Evolutionary conservation across 2,888 invertebrate species (phyloP).

Genomic region (Leucania comma): DNA sequence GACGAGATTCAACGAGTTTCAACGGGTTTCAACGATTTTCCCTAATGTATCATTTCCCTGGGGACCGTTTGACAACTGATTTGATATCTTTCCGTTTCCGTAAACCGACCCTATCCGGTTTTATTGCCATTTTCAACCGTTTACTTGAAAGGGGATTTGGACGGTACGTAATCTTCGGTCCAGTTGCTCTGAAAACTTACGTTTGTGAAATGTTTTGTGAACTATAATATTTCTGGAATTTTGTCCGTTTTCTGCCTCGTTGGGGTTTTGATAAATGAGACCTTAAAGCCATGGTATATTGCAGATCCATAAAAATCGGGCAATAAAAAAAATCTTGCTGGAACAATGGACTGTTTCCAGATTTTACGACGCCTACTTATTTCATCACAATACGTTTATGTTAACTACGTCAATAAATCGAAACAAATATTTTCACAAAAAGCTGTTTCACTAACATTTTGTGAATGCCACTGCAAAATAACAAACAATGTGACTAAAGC

Average conservation of each 20-base stretch:
- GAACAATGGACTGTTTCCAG: not conserved
- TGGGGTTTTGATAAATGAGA: not conserved
- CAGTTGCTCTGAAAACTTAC: slow-evolving; percentile 10
- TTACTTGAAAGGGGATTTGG: slow-evolving; percentile 39
- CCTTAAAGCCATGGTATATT: not conserved
- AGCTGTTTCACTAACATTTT: slow-evolving; percentile 7
- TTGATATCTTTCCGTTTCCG: slow-evolving; percentile 57
- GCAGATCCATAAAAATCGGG: not conserved
- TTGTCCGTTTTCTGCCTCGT: not conserved
- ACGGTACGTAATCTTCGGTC: slow-evolving; percentile 12
- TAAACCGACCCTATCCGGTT: slow-evolving; percentile 39
- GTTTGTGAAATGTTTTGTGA: not conserved
- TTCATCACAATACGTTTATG: not conserved
- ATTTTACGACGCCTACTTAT: not conserved
- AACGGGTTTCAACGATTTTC: slow-evolving; percentile 28
- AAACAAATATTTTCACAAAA: not conserved
- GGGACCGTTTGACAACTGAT: slow-evolving; percentile 54
- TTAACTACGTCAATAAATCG: not conserved
- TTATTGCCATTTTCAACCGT: slow-evolving; percentile 52
- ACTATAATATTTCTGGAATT: not conserved
- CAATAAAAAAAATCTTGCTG: not conserved
- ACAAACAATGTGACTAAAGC: slow-evolving; percentile 22
- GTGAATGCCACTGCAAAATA: slow-evolving; percentile 14
- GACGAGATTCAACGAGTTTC: slow-evolving; percentile 21
- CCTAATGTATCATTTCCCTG: slow-evolving; percentile 60